phyloP scores from a whole-genome alignment of 1,140 invertebrate species.

The Aleiodes sp. region DNA sequence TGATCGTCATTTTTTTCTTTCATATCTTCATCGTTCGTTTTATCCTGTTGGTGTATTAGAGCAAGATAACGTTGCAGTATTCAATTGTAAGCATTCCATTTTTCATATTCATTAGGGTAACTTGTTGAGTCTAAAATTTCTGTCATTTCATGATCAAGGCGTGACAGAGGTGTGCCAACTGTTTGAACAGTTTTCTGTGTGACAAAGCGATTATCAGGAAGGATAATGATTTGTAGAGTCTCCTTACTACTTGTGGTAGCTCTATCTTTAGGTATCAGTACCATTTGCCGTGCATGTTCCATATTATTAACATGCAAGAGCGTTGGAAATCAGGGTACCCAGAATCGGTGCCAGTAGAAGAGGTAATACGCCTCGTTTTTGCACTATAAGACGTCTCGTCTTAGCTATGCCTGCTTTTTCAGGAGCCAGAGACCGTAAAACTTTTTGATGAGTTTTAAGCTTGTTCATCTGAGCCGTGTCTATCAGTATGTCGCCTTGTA shows the following conservation, averaged over 20 bases:
- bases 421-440: conserved; percentile 4
- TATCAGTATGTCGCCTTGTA: conserved; percentile 22
- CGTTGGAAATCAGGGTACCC: conserved; percentile 23
- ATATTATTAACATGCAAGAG: conserved; percentile 15
- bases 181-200: background rate
- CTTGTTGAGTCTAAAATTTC: background rate
- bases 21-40: background rate
- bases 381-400: conserved; percentile 23
- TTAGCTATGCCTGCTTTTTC: conserved; percentile 9
- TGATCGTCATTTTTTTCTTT: background rate
- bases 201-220: background rate
- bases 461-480: conserved; percentile 1
- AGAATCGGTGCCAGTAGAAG: conserved; percentile 26
- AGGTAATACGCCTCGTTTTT: conserved; percentile 24
- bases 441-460: background rate
- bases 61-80: background rate
- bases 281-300: conserved; percentile 31
- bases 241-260: background rate
- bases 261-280: conserved; percentile 17
- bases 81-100: background rate
- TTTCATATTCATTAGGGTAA: background rate
- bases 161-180: no score
- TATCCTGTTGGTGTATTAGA: background rate
- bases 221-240: background rate
- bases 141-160: no score